phyloP scores from a whole-genome alignment of 2,888 invertebrate species.

The Tricholauxania praeusta region DNA sequence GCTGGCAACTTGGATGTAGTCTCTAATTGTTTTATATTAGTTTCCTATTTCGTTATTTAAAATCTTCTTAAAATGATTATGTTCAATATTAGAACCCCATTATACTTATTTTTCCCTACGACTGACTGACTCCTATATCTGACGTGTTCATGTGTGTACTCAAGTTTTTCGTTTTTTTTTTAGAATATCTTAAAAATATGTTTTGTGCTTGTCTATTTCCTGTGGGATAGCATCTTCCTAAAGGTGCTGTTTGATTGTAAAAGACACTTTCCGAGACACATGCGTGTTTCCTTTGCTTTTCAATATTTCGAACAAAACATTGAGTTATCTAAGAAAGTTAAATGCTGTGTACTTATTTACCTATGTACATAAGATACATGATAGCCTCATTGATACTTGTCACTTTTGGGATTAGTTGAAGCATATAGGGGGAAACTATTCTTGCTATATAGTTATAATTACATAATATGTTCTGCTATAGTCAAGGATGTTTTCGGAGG shows the following conservation, averaged over 20 bases:
- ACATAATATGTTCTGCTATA: no score
- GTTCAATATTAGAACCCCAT: not conserved
- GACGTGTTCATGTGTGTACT: no score
- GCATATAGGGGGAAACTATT: no score
- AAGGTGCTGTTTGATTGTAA: not conserved
- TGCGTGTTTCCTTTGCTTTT: conserved; percentile 11
- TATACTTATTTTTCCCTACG: not conserved
- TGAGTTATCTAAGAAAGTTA: not conserved
- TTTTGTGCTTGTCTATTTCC: not conserved
- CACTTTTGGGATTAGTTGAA: no score
- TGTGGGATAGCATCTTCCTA: not conserved
- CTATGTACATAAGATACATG: no score
- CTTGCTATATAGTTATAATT: no score
- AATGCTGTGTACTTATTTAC: no score
- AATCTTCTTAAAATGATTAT: not conserved
- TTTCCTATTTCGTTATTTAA: not conserved
- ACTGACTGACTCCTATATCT: not conserved
- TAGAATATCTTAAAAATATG: not conserved
- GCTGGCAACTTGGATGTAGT: no score
- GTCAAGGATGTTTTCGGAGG: no score
- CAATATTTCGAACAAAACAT: not conserved
- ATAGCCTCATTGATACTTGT: no score
- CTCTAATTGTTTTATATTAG: no score
- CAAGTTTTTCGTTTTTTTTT: not conserved
- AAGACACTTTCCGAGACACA: not conserved